These are phyloP conservation scores for Entomobrya multifasciata DNA, from an alignment of 2,888 invertebrate species.

Conservation along the genomic window DNA sequence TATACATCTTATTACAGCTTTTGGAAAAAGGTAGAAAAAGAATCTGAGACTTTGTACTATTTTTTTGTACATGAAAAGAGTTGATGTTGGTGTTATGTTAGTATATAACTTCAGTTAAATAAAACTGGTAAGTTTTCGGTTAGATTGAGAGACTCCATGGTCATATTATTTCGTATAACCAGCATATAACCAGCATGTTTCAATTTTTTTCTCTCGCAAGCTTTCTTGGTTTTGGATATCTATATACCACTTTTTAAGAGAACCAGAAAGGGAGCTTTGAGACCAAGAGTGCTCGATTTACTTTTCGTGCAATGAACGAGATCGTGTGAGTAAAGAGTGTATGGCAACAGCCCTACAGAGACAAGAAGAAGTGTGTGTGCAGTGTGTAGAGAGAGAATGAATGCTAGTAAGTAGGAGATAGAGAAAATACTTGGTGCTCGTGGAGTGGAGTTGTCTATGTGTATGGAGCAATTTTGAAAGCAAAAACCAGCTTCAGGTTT, in stretches of 20 bases:
- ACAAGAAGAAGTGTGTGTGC: neutral
- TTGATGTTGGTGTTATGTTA: neutral
- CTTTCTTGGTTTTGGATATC: slow-evolving; percentile 29
- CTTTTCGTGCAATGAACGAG: neutral
- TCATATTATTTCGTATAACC: neutral
- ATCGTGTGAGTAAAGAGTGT: neutral
- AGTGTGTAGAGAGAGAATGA: neutral
- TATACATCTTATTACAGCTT: neutral
- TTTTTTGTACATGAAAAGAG: neutral
- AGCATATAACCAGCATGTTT: neutral
- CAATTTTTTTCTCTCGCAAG: neutral
- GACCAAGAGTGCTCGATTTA: slow-evolving; percentile 25
- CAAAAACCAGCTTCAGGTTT: slow-evolving; percentile 45
- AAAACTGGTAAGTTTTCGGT: slow-evolving; percentile 32
- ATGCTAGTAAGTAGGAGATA: neutral
- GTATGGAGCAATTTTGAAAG: slow-evolving; percentile 28
- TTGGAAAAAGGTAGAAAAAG: slow-evolving; percentile 6
- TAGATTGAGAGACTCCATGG: neutral
- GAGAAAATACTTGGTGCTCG: slow-evolving; percentile 5
- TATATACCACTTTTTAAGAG: slow-evolving; percentile 29
- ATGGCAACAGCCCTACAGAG: neutral
- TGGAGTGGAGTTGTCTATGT: neutral
- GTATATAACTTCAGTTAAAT: slow-evolving; percentile 20
- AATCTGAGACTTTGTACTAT: neutral
- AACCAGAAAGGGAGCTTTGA: slow-evolving; percentile 8